Evolutionary conservation across 2,113 vertebrate species (phyloP).

Genomic region (Chunga burmeisteri): DNA sequence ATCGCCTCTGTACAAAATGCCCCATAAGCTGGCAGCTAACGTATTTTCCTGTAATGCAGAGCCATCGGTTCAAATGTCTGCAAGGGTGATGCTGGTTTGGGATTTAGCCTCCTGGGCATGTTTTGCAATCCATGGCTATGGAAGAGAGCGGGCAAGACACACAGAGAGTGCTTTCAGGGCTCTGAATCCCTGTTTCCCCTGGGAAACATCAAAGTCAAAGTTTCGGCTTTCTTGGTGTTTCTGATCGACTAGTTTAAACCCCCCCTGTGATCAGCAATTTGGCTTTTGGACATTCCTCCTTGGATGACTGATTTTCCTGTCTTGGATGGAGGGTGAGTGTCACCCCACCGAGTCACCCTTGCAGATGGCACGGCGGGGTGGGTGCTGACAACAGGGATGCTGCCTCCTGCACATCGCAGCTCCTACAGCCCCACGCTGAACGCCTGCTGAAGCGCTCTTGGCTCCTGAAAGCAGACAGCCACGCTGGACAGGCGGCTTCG

Average conservation of each 20-base stretch:
- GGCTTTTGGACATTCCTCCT: neutral
- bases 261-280: neutral
- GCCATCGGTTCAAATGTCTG: neutral
- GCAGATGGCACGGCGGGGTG: neutral
- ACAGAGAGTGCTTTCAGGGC: neutral
- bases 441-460: neutral
- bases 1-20: neutral
- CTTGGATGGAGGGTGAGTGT: accelerated
- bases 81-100: neutral
- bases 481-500: neutral
- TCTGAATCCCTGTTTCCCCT: neutral
- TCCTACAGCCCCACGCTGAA: neutral
- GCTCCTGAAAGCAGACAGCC: neutral
- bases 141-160: neutral
- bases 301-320: neutral
- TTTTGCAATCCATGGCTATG: neutral
- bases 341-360: neutral
- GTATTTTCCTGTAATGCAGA: neutral
- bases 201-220: neutral
- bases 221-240: neutral
- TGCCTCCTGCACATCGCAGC: neutral
- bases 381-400: neutral
- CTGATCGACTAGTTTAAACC: neutral
- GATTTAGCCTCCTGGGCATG: neutral
- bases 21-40: neutral